Evolutionary conservation across 2,113 vertebrate genomes (phyloP), one percentile per base, ranked within the genome.

Genomic region (Serinus canaria): DNA sequence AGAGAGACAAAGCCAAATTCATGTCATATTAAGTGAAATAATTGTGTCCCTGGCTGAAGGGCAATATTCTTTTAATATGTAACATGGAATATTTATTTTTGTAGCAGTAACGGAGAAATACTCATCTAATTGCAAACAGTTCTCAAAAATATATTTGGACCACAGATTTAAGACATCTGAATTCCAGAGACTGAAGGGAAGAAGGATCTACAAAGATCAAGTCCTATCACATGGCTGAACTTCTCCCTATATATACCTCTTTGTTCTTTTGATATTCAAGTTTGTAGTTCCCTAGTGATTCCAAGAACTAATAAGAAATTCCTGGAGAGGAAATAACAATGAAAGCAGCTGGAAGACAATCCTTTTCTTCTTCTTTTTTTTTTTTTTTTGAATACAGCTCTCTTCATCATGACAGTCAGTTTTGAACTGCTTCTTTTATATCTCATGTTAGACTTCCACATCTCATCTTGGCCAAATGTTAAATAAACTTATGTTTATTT

Each of bases 51-150:
- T 83, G 39, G 68, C 63, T 72, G 44, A 88, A 87, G 56, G 79
- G 44, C 47, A 92, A 68, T 92, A 87, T 52, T 94, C 56, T 78
- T 90, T 92, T 89, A 93, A 93, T 88, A 81, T 75, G 60, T 35
- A 88, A 83, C 68, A 88, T 30, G 41, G 55, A 92, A 85, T 95
- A 92, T 97, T 96, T 95, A 95, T 90, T 94, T 97, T 94, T 74
- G 79, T 95, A 94, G 91, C 67, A 88, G 83, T 90, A 91, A 94
- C 56, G 84, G 58, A 95, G 60, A 63, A 90, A 62, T 55, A 78
- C 49, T 95, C 89, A 60, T 92, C 76, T 94, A 96, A 96, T 94
- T 95, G 83, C 94, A 93, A 96, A 90, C 87, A 95, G 79, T 90
- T 95, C 82, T 94, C 67, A 77, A 47, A 91, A 80, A 52, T 66